These are phyloP conservation scores for Crotalus horridus DNA, from an alignment of 2,113 vertebrate genomes.

Conservation along the genomic window DNA sequence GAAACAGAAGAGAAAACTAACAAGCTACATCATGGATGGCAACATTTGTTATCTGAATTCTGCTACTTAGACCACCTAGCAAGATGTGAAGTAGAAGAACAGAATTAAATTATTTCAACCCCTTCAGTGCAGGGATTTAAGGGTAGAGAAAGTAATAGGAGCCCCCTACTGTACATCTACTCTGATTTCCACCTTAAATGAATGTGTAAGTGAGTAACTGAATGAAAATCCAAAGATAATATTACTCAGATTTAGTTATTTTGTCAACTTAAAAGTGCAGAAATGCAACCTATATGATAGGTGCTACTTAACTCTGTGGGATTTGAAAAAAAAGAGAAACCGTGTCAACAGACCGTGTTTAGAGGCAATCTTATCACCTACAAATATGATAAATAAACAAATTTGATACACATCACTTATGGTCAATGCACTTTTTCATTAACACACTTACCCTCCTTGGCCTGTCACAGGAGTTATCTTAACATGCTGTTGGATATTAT, in stretches of 20 bases:
- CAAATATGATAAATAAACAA: background rate
- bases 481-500: conserved; percentile 90
- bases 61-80: background rate
- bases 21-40: background rate
- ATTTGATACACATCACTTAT: background rate
- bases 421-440: background rate
- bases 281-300: background rate
- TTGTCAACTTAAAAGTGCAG: background rate
- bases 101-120: background rate
- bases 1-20: background rate
- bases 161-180: background rate
- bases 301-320: background rate
- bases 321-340: background rate
- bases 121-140: background rate
- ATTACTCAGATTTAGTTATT: background rate
- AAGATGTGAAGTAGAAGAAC: background rate
- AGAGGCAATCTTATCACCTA: background rate
- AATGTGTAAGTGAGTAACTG: background rate
- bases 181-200: background rate
- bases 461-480: conserved; percentile 90
- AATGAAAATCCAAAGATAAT: background rate
- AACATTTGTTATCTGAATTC: background rate
- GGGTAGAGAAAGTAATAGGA: background rate
- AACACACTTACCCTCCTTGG: conserved; percentile 87
- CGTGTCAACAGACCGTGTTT: background rate